Conservation (phyloP, 2,113 vertebrate species). For the Lanius collurio region DNA sequence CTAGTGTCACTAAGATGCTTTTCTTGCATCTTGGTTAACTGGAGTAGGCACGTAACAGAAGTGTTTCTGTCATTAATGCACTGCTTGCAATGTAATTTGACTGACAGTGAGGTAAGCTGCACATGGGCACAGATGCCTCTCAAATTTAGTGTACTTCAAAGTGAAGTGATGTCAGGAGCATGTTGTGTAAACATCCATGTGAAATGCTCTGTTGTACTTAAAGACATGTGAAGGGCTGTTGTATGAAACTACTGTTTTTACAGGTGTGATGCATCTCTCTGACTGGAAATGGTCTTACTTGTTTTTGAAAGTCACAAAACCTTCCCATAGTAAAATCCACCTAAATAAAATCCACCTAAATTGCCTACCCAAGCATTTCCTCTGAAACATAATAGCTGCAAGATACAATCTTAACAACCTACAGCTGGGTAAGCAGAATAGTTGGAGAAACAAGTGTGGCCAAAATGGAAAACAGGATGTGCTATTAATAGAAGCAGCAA, state of each 20-base stretch:
- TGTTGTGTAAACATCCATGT: neutral
- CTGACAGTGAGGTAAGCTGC: neutral
- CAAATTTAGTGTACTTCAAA: neutral
- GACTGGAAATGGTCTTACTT: neutral
- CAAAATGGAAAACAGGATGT: conserved; percentile 16
- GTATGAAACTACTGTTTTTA: neutral
- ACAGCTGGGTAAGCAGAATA: conserved; percentile 32
- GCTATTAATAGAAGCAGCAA: neutral
- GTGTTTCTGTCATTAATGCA: neutral
- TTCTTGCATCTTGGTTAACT: neutral
- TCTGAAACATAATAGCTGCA: conserved; percentile 1
- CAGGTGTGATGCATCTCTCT: neutral
- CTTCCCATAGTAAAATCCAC: neutral
- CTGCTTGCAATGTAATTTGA: neutral
- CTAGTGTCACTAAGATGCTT: neutral
- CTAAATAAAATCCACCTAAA: neutral
- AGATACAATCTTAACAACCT: conserved; percentile 31
- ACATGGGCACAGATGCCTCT: neutral
- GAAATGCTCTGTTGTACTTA: neutral
- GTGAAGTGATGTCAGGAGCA: neutral
- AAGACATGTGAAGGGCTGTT: neutral
- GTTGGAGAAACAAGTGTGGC: neutral
- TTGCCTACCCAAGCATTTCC: conserved; percentile 5
- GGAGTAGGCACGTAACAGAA: neutral
- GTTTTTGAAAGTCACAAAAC: neutral